Evolutionary conservation across 2,888 invertebrate species (phyloP).

Genomic region (Drosophila phalerata): DNA sequence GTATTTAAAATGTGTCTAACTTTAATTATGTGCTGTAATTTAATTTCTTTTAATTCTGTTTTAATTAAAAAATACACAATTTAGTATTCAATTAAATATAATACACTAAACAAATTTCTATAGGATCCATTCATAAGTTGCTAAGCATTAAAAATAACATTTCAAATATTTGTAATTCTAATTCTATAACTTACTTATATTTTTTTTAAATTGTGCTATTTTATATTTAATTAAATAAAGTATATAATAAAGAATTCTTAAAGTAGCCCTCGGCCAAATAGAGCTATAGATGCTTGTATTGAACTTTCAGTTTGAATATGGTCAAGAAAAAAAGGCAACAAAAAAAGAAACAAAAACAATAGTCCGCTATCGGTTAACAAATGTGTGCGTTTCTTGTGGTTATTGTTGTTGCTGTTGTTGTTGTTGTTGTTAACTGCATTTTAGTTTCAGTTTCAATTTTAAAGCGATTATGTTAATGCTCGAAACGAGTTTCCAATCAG

Average conservation of each 20-base stretch:
- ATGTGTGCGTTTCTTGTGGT: constrained; percentile 34
- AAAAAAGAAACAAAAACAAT: constrained; percentile 40
- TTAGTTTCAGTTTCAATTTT: constrained; percentile 77
- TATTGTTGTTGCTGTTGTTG: constrained; percentile 39
- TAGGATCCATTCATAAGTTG: too few species aligned
- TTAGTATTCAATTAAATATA: background rate
- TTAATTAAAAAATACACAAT: background rate
- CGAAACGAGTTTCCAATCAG: constrained; percentile 77
- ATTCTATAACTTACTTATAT: too few species aligned
- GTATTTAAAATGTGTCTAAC: too few species aligned
- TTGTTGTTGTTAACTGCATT: constrained; percentile 74
- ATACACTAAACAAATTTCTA: too few species aligned
- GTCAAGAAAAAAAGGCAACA: constrained; percentile 8
- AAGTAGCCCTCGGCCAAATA: constrained; percentile 15
- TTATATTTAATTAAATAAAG: too few species aligned
- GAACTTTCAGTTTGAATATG: constrained; percentile 35
- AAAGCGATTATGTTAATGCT: constrained; percentile 80
- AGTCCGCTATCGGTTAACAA: constrained; percentile 48
- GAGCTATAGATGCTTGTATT: constrained; percentile 14
- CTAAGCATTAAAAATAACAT: too few species aligned
- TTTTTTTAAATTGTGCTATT: too few species aligned
- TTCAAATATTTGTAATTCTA: too few species aligned
- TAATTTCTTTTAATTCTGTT: background rate
- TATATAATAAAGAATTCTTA: too few species aligned
- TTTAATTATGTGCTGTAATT: background rate